Evolutionary conservation across 2,113 vertebrate genomes (phyloP).

Genomic region (Spheniscus mendiculus): DNA sequence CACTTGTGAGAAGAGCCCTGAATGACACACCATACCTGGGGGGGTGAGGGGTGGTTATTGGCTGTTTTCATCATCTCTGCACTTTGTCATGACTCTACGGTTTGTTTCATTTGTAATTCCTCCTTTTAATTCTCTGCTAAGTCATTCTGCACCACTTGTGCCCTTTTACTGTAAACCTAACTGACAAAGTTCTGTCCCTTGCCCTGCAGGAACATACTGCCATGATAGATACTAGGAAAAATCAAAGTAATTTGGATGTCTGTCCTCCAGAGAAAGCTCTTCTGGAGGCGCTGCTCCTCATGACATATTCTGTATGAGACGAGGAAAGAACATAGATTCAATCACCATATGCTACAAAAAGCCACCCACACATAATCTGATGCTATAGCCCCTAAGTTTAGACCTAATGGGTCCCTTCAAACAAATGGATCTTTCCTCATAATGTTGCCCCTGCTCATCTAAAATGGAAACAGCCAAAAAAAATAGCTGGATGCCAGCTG

Average conservation of each 20-base stretch:
- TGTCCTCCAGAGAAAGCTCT: neutral
- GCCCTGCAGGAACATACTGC: neutral
- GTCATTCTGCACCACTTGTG: neutral
- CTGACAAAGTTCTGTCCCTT: neutral
- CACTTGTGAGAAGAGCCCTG: neutral
- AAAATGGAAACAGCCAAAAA: neutral
- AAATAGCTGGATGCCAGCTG: neutral
- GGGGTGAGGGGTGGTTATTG: neutral
- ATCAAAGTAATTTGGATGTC: constrained; percentile 20
- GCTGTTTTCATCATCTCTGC: neutral
- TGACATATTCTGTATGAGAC: neutral
- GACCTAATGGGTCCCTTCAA: neutral
- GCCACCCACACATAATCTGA: neutral
- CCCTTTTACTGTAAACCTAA: neutral
- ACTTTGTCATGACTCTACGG: neutral
- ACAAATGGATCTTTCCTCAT: neutral
- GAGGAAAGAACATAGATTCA: neutral
- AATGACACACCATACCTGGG: neutral
- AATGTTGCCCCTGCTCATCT: neutral
- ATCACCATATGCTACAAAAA: neutral
- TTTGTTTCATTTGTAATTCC: neutral
- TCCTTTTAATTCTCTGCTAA: neutral
- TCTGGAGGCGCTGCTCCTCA: neutral
- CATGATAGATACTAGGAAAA: neutral
- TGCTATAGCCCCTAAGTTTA: neutral